These are phyloP conservation scores for Clupea harengus DNA, from an alignment of 2,113 vertebrate species.

Conservation along the genomic window DNA sequence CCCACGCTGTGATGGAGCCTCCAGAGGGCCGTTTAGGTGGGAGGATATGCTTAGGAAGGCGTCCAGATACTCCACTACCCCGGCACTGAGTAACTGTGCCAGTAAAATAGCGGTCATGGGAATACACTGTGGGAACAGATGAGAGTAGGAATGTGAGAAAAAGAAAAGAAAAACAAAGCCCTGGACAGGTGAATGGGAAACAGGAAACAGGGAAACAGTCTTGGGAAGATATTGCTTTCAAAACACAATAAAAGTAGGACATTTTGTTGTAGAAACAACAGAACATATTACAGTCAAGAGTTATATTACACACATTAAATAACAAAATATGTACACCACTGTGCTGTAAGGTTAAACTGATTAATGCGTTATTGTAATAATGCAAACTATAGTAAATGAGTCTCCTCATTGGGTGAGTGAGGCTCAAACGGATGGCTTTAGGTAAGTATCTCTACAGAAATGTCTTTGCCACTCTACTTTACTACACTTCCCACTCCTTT, in stretches of 20 bases:
- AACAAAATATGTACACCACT: background rate
- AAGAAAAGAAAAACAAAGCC: background rate
- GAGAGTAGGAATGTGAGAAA: background rate
- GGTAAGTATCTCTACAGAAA: background rate
- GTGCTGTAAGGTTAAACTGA: background rate
- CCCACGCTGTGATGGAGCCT: conserved; percentile 51
- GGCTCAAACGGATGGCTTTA: background rate
- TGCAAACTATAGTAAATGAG: background rate
- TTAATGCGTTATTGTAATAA: background rate
- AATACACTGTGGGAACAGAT: background rate
- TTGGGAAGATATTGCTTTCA: background rate
- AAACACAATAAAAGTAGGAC: background rate
- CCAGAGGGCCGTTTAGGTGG: conserved; percentile 81
- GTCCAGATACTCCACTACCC: conserved; percentile 75
- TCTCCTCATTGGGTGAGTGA: background rate
- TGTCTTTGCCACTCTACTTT: background rate
- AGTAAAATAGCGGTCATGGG: background rate
- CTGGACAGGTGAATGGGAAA: background rate
- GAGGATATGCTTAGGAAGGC: conserved; percentile 83
- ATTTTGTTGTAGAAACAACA: background rate
- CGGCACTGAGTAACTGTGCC: background rate
- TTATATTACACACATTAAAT: background rate
- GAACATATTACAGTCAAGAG: background rate
- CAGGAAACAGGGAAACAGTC: background rate
- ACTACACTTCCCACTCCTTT: background rate